A percentile compares a stretch with the other conserved stretches of the same genome.
phyloP scores from a whole-genome alignment of 2,888 invertebrate species.

The Eristalis arbustorum region DNA sequence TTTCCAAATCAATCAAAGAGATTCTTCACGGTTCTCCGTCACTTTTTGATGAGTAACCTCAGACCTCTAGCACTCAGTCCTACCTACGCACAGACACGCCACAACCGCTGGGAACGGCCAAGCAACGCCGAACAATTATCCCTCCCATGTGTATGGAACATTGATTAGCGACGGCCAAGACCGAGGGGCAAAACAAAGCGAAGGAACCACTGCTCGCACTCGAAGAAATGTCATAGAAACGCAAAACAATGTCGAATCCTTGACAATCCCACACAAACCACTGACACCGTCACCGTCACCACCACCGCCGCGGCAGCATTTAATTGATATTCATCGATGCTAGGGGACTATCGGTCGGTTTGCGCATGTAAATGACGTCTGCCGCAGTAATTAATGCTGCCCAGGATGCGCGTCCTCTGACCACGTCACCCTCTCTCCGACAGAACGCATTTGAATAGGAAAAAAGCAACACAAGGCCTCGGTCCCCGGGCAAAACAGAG shows the following conservation, averaged over 20 bases:
- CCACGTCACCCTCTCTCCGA: constrained; percentile 10
- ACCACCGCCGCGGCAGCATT: constrained; percentile 33
- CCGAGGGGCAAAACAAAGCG: constrained; percentile 53
- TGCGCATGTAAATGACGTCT: constrained; percentile 69
- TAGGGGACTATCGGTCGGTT: constrained; percentile 45
- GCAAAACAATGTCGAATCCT: constrained; percentile 61
- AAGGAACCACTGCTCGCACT: constrained; percentile 33
- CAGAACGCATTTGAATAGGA: constrained; percentile 59
- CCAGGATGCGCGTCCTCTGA: constrained; percentile 47
- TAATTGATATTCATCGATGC: constrained; percentile 62
- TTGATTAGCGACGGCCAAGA: constrained; percentile 68
- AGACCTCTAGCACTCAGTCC: not conserved
- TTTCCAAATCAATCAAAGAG: constrained; percentile 56
- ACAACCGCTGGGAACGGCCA: constrained; percentile 49
- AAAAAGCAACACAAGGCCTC: constrained; percentile 26
- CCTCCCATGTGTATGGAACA: constrained; percentile 66
- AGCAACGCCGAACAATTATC: constrained; percentile 50
- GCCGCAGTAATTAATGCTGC: constrained; percentile 68
- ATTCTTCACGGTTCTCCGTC: constrained; percentile 64
- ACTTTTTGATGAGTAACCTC: constrained; percentile 52
- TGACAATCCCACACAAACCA: constrained; percentile 61
- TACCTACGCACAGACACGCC: constrained; percentile 4
- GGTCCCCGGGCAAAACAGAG: not conserved
- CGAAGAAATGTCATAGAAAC: constrained; percentile 58
- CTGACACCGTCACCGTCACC: constrained; percentile 3